These are phyloP conservation scores for Rhopilema esculentum DNA, from an alignment of 30 jellyfish, hydroid and myxozoan species.

Conservation along the genomic window DNA sequence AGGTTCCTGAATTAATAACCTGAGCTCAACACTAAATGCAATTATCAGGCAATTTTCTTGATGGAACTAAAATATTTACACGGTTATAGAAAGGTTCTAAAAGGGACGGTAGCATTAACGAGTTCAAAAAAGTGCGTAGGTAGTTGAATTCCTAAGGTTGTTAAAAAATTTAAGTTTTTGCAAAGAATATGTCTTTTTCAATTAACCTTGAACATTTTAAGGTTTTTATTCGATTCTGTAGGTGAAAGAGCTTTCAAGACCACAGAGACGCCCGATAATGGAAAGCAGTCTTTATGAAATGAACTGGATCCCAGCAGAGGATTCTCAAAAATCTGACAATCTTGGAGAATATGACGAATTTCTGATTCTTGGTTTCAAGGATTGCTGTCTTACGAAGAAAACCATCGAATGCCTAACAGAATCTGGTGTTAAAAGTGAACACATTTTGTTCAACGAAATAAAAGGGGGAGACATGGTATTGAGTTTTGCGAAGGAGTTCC, in stretches of 20 bases:
- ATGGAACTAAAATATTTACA: too few species aligned
- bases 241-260: constrained; percentile 67
- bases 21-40: too few species aligned
- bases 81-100: too few species aligned
- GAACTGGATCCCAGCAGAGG: constrained; percentile 43
- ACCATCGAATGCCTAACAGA: constrained; percentile 17
- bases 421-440: background rate
- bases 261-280: constrained; percentile 37
- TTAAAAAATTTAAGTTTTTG: too few species aligned
- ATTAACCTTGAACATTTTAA: too few species aligned
- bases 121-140: too few species aligned
- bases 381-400: background rate
- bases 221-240: background rate
- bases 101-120: too few species aligned
- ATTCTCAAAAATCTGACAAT: background rate
- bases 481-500: background rate
- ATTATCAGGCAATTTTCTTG: too few species aligned
- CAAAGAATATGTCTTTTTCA: too few species aligned
- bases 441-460: constrained; percentile 4
- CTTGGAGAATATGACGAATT: constrained; percentile 9
- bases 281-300: constrained; percentile 65
- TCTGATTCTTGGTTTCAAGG: constrained; percentile 45
- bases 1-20: too few species aligned
- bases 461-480: constrained; percentile 14
- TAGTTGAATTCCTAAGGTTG: too few species aligned